These are phyloP conservation scores for Acronicta leporina DNA, from an alignment of 2,888 invertebrate genomes.

Conservation along the genomic window DNA sequence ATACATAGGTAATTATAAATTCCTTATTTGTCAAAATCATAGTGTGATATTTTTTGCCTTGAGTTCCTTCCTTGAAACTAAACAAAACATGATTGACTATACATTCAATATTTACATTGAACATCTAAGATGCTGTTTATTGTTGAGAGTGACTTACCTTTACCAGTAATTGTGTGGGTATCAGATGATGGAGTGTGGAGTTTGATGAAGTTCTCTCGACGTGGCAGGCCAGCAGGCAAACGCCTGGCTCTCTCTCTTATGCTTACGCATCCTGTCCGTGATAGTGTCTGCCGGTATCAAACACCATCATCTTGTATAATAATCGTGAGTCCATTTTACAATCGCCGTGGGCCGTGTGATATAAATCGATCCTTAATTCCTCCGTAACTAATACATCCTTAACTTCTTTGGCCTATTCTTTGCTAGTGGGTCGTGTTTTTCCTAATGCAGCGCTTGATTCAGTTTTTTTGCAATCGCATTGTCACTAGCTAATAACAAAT, in stretches of 20 bases:
- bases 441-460: constrained; percentile 74
- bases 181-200: constrained; percentile 80
- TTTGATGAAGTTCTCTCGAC: constrained; percentile 76
- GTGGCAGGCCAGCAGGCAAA: constrained; percentile 84
- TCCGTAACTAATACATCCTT: constrained; percentile 85
- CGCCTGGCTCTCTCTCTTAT: constrained; percentile 86
- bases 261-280: constrained; percentile 87
- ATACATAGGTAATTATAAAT: constrained; percentile 4
- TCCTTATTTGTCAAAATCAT: constrained; percentile 17
- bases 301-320: constrained; percentile 80
- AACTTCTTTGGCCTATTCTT: constrained; percentile 87
- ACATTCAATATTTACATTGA: constrained; percentile 42
- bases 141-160: constrained; percentile 63
- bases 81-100: constrained; percentile 33
- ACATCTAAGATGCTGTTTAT: constrained; percentile 26
- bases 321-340: constrained; percentile 88
- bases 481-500: constrained; percentile 84
- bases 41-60: constrained; percentile 9
- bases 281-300: constrained; percentile 81
- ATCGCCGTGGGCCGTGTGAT: constrained; percentile 86
- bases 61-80: constrained; percentile 13
- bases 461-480: constrained; percentile 85
- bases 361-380: constrained; percentile 83
- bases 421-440: constrained; percentile 79
- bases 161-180: constrained; percentile 72